These are phyloP conservation scores for Bufotes viridis DNA, from an alignment of 2,797 vertebrate species.

Conservation along the genomic window DNA sequence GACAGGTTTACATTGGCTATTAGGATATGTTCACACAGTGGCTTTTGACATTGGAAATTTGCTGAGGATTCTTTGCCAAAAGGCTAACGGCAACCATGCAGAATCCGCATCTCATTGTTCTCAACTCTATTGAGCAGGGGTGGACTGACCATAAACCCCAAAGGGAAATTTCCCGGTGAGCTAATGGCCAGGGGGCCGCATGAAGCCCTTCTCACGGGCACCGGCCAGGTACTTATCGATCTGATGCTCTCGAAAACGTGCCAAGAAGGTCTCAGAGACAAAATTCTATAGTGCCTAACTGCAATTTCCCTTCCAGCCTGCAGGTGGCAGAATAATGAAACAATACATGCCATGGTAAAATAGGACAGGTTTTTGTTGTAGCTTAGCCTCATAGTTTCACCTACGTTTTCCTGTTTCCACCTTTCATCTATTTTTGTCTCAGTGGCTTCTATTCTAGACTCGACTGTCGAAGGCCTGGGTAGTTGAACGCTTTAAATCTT, in stretches of 20 bases:
- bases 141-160: no score
- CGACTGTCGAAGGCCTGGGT: background rate
- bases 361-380: background rate
- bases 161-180: no score
- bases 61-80: no score
- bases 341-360: background rate
- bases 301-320: background rate
- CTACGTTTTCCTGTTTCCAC: conserved; percentile 32
- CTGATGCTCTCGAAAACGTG: background rate
- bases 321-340: conserved; percentile 50
- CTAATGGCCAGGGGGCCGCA: no score
- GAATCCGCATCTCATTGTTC: no score
- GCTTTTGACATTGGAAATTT: no score
- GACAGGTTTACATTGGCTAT: no score
- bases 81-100: no score
- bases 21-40: no score
- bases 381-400: background rate
- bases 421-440: conserved; percentile 40
- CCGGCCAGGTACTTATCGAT: no score
- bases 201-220: no score
- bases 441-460: conserved; percentile 9
- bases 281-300: background rate
- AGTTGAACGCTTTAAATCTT: conserved; percentile 10
- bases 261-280: background rate
- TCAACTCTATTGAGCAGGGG: no score